Evolutionary conservation across 2,888 invertebrate genomes (phyloP).

Genomic region (Pyrocoelia pectoralis): DNA sequence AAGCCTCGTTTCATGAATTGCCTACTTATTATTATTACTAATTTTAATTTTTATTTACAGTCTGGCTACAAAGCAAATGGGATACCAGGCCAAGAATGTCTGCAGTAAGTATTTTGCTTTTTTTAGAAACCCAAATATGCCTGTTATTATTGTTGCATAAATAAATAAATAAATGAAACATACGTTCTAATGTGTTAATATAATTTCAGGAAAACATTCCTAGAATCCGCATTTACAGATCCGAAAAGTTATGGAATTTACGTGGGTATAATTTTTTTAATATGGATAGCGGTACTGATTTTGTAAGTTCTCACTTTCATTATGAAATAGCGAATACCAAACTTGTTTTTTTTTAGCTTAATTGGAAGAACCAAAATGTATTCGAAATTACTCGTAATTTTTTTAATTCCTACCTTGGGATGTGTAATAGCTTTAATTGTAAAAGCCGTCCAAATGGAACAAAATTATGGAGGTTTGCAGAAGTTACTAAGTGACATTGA

Average conservation of each 20-base stretch:
- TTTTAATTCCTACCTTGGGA: slow-evolving; percentile 52
- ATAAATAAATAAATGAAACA: not conserved
- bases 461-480: slow-evolving; percentile 46
- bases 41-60: slow-evolving; percentile 45
- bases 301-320: slow-evolving; percentile 63
- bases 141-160: no score
- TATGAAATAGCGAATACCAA: slow-evolving; percentile 31
- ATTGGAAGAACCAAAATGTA: slow-evolving; percentile 55
- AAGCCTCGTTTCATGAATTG: no score
- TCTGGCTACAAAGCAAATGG: slow-evolving; percentile 54
- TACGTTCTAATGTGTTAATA: no score
- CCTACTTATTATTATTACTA: no score
- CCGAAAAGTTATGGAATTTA: slow-evolving; percentile 72
- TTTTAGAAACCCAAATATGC: not conserved
- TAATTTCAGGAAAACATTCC: slow-evolving; percentile 58
- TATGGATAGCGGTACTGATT: slow-evolving; percentile 71
- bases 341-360: slow-evolving; percentile 44
- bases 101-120: slow-evolving; percentile 52
- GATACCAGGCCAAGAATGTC: slow-evolving; percentile 55
- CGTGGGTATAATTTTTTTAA: slow-evolving; percentile 67
- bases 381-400: slow-evolving; percentile 51
- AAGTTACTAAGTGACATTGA: slow-evolving; percentile 49
- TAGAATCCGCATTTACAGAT: slow-evolving; percentile 67
- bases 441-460: slow-evolving; percentile 50
- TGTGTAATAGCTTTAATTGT: slow-evolving; percentile 54